These are phyloP conservation scores for Drosophila tristis DNA, from an alignment of 1,140 invertebrate genomes.

Conservation along the genomic window DNA sequence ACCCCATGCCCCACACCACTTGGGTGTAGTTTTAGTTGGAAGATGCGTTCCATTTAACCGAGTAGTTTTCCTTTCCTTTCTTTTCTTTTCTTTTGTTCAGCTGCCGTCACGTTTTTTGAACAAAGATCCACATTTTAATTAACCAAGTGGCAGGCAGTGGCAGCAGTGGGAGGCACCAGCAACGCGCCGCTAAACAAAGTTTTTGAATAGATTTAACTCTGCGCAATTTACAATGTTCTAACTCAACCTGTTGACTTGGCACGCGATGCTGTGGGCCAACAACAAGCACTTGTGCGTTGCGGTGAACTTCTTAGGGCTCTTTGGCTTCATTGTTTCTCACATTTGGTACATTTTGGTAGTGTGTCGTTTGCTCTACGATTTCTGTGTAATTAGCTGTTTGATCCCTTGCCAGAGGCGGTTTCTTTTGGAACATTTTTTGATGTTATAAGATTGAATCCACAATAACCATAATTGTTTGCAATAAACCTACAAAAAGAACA, in stretches of 20 bases:
- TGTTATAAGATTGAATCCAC: no score
- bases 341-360: no score
- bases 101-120: slow-evolving; percentile 6
- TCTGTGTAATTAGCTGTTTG: slow-evolving; percentile 10
- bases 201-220: slow-evolving; percentile 22
- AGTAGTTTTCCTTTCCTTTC: slow-evolving; percentile 36
- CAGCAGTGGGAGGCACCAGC: background rate
- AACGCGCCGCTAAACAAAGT: background rate
- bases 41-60: slow-evolving; percentile 53
- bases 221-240: slow-evolving; percentile 31
- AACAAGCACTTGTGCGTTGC: no score
- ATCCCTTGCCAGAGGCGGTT: background rate
- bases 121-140: slow-evolving; percentile 45
- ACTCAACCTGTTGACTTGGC: slow-evolving; percentile 45
- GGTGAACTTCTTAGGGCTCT: slow-evolving; percentile 1
- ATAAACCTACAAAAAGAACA: no score
- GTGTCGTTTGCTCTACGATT: background rate
- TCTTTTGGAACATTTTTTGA: no score
- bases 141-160: slow-evolving; percentile 8
- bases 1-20: no score
- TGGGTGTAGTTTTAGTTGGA: background rate
- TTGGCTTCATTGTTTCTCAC: background rate
- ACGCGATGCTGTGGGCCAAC: slow-evolving; percentile 1
- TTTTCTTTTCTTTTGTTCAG: slow-evolving; percentile 49
- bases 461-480: no score